Percentiles rank a stretch among this genome's conserved stretches.
These are phyloP conservation scores for Aegotheles bennettii DNA, from an alignment of 2,113 vertebrate genomes.

Conservation along the genomic window DNA sequence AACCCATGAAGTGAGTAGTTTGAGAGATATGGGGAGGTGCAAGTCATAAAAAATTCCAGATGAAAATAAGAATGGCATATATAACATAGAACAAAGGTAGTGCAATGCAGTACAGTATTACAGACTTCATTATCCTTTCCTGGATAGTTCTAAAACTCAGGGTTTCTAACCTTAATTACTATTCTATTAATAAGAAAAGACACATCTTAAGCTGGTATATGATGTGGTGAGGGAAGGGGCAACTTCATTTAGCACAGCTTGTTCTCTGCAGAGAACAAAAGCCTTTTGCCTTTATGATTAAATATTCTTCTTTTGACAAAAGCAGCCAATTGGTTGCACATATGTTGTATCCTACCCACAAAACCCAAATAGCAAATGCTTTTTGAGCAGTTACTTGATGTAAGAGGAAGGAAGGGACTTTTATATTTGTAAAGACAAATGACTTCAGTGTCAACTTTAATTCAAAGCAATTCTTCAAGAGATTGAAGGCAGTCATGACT, in stretches of 20 bases:
- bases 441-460: not conserved
- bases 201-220: not conserved
- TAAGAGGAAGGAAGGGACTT: constrained; percentile 1
- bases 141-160: not conserved
- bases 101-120: not conserved
- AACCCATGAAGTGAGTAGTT: not conserved
- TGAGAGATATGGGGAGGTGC: not conserved
- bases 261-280: constrained; percentile 41
- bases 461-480: constrained; percentile 6
- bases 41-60: not conserved
- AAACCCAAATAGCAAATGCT: constrained; percentile 24
- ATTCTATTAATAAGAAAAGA: constrained; percentile 16
- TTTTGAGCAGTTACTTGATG: not conserved
- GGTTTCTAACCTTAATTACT: constrained; percentile 26
- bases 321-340: constrained; percentile 29
- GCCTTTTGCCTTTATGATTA: constrained; percentile 40
- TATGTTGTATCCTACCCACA: not conserved
- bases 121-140: not conserved
- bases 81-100: not conserved
- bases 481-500: constrained; percentile 8
- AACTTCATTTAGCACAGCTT: constrained; percentile 10
- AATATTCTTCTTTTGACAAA: constrained; percentile 45
- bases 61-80: not conserved
- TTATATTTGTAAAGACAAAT: constrained; percentile 35
- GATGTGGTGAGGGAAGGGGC: not conserved